Base-by-base conservation (phyloP, 1,140 invertebrate genomes). In the Ephestia elutella region DNA sequence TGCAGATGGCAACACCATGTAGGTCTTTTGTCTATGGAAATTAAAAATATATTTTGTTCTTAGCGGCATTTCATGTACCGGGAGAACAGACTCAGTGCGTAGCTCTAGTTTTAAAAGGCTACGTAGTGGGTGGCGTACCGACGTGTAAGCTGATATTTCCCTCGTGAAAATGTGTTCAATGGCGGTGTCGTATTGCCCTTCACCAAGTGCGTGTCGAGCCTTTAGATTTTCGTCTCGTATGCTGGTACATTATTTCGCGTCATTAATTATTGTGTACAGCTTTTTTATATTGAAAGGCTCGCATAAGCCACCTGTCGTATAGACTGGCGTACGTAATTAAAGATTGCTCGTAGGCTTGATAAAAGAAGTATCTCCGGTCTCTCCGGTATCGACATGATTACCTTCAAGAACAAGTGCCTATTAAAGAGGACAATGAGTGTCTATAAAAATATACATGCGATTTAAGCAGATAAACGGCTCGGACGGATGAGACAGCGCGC, bases 171-270 rank as follows among this genome's bases (percentile, higher is more conserved):
- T 83, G 57, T 66, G 78, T 83, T 86, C 78, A 86, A 87, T 82
- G 75, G 76, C 57, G 81, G 80, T 85, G 75, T 86, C 85, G 79
- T 65, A 70, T 84, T 85, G 73, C 78, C 58, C 44, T 58, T 25
- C 56, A 25, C 60, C 61, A 63, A 60, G 59, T 78, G 72, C 78
- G 73, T 73, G 71, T 73, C 67, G 65, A 78, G 63, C 73, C 84
- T 87, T 82, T 80, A 79, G 80, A 87, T 86, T 87, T 87, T 85
- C 80, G 80, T 77, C 73, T 86, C 68, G 78, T 70, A 87, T 86
- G 84, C 81, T 78, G 85, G 85, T 77, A 76, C 85, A 87, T 87
- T 87, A 86, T 87, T 85, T 80, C 82, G 80, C 81, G 74, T 82
- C 82, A 78, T 83, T 86, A 82, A 83, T 85, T 87, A 86, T 85